Evolutionary conservation across 2,888 invertebrate genomes (phyloP), one percentile per base, ranked within the genome.

Genomic region (Hirtodrosophila confusa): DNA sequence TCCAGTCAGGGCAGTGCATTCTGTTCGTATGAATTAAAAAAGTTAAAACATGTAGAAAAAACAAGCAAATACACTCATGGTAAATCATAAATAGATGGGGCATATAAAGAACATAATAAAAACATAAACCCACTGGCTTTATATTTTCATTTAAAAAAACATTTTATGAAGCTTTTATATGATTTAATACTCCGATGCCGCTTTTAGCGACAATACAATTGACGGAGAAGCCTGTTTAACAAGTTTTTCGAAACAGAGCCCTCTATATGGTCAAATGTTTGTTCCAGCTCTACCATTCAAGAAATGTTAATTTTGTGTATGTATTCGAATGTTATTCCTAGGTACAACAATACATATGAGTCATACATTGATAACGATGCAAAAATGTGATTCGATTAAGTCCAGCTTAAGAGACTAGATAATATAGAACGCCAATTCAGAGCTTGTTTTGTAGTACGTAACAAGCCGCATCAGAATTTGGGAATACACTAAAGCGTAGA

Each of bases 221-320:
- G 40, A 0, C 27, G 0, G 10, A n/a, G 12, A 43, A 62, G 62
- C 54, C 36, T 17, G 57, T 51, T 17, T 11, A 69, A 69, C 72
- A 56, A 64, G 72, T 73, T 73, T 51, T 29, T 23, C 11, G 24
- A 36, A 23, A 17, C 17, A 53, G 10, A 29, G n/a, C 10, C 31
- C 10, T 3, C 33, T 17, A 17, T 17, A 29, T 11, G 6, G 11
- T 45, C 23, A 41, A 47, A 61, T 29, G 27, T 9, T 9, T 27
- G 48, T 12, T 39, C 31, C 8, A 31, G 4, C 11, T 60, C 10
- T 23, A 11, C 8, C 10, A 2, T 45, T 17, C 8, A 23, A 50
- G 36, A 23, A 40, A 50, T 57, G 45, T 31, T 43, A 36, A 71
- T 39, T 41, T 50, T 9, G 4, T n/a, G 24, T 43, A 3, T 31